A percentile compares a stretch with the other conserved stretches of the same genome.
Conservation (phyloP, 1,140 invertebrate genomes). For the Bactericera cockerelli region DNA sequence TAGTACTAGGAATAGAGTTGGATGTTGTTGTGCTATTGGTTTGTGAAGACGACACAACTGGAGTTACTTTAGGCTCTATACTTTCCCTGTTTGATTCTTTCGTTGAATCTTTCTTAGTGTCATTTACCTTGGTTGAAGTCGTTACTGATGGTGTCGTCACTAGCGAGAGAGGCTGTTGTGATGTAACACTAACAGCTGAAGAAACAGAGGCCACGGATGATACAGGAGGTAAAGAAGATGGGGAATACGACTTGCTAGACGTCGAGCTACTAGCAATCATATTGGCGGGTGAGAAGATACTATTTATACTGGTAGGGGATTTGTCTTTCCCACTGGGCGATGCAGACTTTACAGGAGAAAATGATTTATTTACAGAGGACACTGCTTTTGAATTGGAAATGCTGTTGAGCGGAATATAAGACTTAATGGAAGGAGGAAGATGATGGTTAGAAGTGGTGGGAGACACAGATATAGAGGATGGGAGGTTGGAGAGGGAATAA, state of each 20-base stretch:
- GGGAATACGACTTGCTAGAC: neutral
- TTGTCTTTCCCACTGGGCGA: neutral
- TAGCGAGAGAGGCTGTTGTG: too few species aligned
- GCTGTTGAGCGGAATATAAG: neutral
- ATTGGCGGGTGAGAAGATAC: neutral
- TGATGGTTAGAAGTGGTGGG: neutral
- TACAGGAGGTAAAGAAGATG: neutral
- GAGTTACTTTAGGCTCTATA: too few species aligned
- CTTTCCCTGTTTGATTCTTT: too few species aligned
- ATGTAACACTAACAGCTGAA: too few species aligned
- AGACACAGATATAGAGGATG: neutral
- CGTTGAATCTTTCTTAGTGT: too few species aligned
- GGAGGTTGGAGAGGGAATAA: neutral
- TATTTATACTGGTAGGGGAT: neutral
- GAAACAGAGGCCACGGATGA: neutral
- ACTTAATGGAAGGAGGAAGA: neutral
- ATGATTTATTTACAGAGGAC: neutral
- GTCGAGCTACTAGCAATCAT: neutral
- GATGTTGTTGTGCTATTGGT: too few species aligned
- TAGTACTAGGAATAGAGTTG: neutral
- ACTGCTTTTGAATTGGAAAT: conserved; percentile 1
- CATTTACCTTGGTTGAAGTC: too few species aligned
- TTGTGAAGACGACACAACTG: too few species aligned
- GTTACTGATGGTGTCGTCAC: too few species aligned
- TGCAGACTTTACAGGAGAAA: neutral